Percentiles rank a stretch among this genome's conserved stretches.
Conservation (phyloP, 2,113 vertebrate species). For the Gopherus flavomarginatus region DNA sequence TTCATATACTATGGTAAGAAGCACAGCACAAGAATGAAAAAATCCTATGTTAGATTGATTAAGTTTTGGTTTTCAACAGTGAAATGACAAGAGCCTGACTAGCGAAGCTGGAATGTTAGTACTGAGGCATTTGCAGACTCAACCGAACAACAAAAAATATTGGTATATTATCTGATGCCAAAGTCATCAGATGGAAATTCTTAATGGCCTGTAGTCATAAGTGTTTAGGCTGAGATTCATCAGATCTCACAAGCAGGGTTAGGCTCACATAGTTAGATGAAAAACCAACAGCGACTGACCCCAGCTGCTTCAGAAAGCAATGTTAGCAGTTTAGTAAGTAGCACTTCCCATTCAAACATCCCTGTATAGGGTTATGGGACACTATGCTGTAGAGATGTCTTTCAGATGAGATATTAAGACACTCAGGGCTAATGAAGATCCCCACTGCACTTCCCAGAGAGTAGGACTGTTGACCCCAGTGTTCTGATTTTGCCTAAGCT, state of each 20-base stretch:
- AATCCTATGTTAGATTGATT: neutral
- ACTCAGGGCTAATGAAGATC: neutral
- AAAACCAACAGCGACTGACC: rapidly evolving
- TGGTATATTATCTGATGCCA: neutral
- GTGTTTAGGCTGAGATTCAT: neutral
- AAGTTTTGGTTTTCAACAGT: neutral
- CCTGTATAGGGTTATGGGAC: neutral
- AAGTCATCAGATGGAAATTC: neutral
- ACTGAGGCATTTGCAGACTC: neutral
- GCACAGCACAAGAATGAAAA: neutral
- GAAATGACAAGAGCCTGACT: neutral
- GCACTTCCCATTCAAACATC: neutral
- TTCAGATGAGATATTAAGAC: rapidly evolving
- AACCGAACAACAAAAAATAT: neutral
- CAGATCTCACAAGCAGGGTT: neutral
- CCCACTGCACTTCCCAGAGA: neutral
- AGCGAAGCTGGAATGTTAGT: neutral
- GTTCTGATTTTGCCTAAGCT: neutral
- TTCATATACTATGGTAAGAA: neutral
- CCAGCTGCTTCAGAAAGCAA: neutral
- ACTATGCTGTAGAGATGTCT: rapidly evolving
- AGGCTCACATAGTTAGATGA: neutral
- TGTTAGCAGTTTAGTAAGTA: neutral
- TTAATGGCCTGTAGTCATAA: neutral
- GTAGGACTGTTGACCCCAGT: neutral